phyloP scores from a whole-genome alignment of 2,888 invertebrate species.

The Nowickia ferox region DNA sequence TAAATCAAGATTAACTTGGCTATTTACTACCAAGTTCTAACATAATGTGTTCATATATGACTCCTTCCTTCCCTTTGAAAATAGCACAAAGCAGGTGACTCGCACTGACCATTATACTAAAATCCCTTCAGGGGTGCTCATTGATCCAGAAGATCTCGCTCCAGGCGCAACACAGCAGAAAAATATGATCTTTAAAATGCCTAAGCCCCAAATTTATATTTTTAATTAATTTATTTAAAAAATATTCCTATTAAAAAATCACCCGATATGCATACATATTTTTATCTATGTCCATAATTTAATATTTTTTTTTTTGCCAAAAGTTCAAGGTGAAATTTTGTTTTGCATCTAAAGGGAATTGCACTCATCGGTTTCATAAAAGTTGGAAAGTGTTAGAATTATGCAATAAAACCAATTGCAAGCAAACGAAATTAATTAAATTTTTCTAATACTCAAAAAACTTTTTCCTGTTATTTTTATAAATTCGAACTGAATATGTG shows the following conservation, averaged over 20 bases:
- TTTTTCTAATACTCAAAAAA: background rate
- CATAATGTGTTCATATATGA: too few species aligned
- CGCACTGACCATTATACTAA: too few species aligned
- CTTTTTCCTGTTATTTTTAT: background rate
- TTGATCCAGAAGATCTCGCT: too few species aligned
- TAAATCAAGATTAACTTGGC: too few species aligned
- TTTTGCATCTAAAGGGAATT: slow-evolving; percentile 5
- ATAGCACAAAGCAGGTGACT: too few species aligned
- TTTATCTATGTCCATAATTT: background rate
- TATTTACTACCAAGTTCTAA: too few species aligned
- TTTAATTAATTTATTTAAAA: too few species aligned
- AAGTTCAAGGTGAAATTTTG: slow-evolving; percentile 43
- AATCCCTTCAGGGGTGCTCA: too few species aligned
- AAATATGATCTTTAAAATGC: too few species aligned
- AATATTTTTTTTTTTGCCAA: slow-evolving; percentile 2
- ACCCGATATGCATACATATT: background rate
- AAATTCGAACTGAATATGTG: background rate
- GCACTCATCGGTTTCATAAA: background rate
- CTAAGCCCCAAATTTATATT: too few species aligned
- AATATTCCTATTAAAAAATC: background rate
- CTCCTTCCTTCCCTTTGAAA: too few species aligned
- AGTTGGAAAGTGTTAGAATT: slow-evolving; percentile 1
- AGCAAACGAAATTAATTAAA: slow-evolving; percentile 12
- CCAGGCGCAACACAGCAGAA: too few species aligned
- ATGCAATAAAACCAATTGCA: slow-evolving; percentile 21